Conservation (phyloP, 2,113 vertebrate genomes). For the Hemiscyllium ocellatum region DNA sequence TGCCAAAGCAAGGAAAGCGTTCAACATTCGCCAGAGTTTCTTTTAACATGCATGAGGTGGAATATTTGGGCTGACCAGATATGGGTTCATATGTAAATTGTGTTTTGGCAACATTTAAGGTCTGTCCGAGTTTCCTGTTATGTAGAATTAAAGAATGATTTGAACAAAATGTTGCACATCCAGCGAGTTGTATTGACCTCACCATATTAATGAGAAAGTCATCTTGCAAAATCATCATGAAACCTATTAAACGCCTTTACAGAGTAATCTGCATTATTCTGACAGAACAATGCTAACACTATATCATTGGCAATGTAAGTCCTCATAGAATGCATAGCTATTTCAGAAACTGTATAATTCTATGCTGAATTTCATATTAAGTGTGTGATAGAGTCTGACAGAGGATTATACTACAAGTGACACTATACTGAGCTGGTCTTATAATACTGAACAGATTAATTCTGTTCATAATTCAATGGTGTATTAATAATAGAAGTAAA, state of each 20-base stretch:
- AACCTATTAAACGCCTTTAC: neutral
- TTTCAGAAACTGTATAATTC: slow-evolving; percentile 1
- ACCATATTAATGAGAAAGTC: neutral
- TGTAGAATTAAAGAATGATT: too few species aligned
- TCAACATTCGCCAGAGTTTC: too few species aligned
- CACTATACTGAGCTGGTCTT: neutral
- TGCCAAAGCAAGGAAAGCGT: too few species aligned
- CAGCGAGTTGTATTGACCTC: neutral
- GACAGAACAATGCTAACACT: neutral
- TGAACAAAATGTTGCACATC: neutral
- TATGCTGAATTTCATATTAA: neutral
- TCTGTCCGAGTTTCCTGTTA: too few species aligned
- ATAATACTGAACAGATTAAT: neutral
- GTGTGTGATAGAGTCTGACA: neutral
- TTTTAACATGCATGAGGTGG: too few species aligned
- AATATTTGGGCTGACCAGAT: too few species aligned
- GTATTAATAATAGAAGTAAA: neutral
- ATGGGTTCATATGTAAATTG: too few species aligned
- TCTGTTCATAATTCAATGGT: neutral
- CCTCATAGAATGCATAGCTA: neutral
- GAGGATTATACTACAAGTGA: neutral
- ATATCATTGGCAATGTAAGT: neutral
- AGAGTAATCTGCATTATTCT: neutral
- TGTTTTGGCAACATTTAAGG: too few species aligned
- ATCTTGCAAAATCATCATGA: neutral